Percentiles rank a stretch among this genome's conserved stretches.
These are phyloP conservation scores for Dryococelus australis DNA, from an alignment of 2,888 invertebrate genomes.

Conservation along the genomic window DNA sequence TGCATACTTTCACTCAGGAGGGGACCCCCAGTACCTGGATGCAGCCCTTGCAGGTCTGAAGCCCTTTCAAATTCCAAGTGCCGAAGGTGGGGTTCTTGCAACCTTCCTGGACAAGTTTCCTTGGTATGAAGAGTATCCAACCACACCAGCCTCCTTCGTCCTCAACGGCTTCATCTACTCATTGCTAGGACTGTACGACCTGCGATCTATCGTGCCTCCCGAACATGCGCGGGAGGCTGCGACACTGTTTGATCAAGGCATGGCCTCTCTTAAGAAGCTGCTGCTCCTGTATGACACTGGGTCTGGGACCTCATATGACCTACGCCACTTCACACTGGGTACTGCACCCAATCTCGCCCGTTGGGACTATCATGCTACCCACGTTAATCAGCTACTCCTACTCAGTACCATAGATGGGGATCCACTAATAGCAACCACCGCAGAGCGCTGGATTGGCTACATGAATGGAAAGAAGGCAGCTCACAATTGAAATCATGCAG, in stretches of 20 bases:
- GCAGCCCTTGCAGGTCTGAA: slow-evolving; percentile 83
- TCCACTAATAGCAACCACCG: slow-evolving; percentile 81
- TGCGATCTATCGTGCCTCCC: slow-evolving; percentile 80
- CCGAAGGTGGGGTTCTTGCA: slow-evolving; percentile 83
- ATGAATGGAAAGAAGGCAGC: slow-evolving; percentile 94
- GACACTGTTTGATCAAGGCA: slow-evolving; percentile 81
- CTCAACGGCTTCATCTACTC: slow-evolving; percentile 99
- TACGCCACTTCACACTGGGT: slow-evolving; percentile 90
- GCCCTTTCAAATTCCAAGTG: slow-evolving; percentile 77
- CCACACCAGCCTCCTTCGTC: slow-evolving; percentile 92
- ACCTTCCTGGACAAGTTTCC: slow-evolving; percentile 84
- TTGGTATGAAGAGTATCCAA: slow-evolving; percentile 99
- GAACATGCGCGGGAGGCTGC: slow-evolving; percentile 75
- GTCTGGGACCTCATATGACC: slow-evolving; percentile 88
- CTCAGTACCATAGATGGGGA: slow-evolving; percentile 86
- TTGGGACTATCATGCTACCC: slow-evolving; percentile 99
- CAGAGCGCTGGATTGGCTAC: slow-evolving; percentile 92
- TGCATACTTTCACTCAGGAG: slow-evolving; percentile 84
- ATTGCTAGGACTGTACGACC: slow-evolving; percentile 92
- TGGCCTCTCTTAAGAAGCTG: slow-evolving; percentile 83
- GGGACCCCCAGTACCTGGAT: slow-evolving; percentile 76
- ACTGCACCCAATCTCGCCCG: slow-evolving; percentile 93
- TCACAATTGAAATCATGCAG: slow-evolving; percentile 74
- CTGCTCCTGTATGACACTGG: slow-evolving; percentile 94
- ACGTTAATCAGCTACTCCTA: slow-evolving; percentile 93